A percentile compares a stretch with the other conserved stretches of the same genome.
Evolutionary conservation across 2,888 invertebrate genomes (phyloP).

Genomic region (Apocheima hispidaria): DNA sequence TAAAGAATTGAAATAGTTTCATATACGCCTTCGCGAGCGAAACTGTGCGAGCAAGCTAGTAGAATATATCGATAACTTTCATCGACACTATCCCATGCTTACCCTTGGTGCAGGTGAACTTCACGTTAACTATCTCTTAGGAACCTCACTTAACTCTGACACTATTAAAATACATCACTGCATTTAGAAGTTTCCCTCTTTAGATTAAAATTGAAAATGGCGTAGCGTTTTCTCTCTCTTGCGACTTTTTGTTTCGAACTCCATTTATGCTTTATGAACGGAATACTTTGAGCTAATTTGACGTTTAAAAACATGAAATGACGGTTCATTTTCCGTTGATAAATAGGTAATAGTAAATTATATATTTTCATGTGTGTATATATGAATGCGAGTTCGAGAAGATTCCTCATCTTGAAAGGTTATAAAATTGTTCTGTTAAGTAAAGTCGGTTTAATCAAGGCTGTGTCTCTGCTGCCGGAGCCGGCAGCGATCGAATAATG

Average conservation of each 20-base stretch:
- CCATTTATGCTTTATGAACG: slow-evolving; percentile 20
- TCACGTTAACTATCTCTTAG: slow-evolving; percentile 69
- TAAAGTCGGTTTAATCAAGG: no score
- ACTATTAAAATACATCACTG: slow-evolving; percentile 33
- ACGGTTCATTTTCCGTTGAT: slow-evolving; percentile 7
- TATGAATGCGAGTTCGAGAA: slow-evolving; percentile 7
- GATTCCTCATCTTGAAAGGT: slow-evolving; percentile 12
- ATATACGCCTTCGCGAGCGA: no score
- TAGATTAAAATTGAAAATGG: not conserved
- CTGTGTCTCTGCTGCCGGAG: no score
- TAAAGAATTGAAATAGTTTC: no score
- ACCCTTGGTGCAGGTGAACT: slow-evolving; percentile 61
- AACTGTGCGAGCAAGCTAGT: no score
- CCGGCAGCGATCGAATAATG: no score
- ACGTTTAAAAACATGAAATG: not conserved
- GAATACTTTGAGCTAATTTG: slow-evolving; percentile 3
- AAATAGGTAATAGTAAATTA: slow-evolving; percentile 21
- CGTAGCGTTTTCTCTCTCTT: not conserved
- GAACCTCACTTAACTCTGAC: slow-evolving; percentile 62
- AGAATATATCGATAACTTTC: slow-evolving; percentile 17
- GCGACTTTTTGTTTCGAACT: not conserved
- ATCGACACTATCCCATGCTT: slow-evolving; percentile 48
- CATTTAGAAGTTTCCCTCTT: not conserved
- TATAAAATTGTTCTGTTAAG: slow-evolving; percentile 14
- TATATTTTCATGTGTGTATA: slow-evolving; percentile 22